Base-by-base conservation (phyloP, 1,140 invertebrate species). In the Cydia pomonella region DNA sequence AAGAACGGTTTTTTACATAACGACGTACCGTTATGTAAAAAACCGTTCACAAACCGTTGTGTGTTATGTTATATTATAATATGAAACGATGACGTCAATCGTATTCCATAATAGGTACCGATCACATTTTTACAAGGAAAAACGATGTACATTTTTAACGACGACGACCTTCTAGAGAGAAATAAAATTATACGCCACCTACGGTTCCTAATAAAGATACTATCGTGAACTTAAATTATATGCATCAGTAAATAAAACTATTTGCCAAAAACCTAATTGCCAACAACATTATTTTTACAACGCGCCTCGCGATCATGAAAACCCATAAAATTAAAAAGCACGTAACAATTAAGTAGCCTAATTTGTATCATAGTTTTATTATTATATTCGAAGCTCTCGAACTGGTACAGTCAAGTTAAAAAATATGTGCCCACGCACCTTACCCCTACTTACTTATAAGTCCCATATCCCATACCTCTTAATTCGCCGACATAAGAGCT, bases 281-380 rank as follows among this genome's bases (percentile, higher is more conserved):
- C 25, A 64, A 64, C 62, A 29, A 29, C 50, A 53, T n/a, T 44
- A 44, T 12, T 25, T 66, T 29, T 66, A 29, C 63, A 66, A 29
- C 63, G 16, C 4, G 2, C 27, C 9, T 29, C 63, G 25, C 63
- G 27, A 66, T 66, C 27, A 33, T 33, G 33, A 66, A 64, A 33
- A 29, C 27, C 13, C 27, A 66, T 7, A 27, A 63, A 63, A 63
- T 25, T 63, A 63, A 63, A 66, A 66, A 66, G 27, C 63, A 27
- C 3, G 63, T 33, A 38, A 66, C 27, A 66, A 33, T 64, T 12
- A 64, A 64, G 62, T 12, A 25, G 62, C 21, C 3, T 25, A 64
- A 27, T 13, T 25, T 64, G 23, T 64, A 29, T 29, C 23, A 6
- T 25, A 21, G 3, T 64, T 64, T 29, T 29, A 33, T 44, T 44